Evolutionary conservation across 1,140 invertebrate genomes (phyloP).

Genomic region (Neelides sp.): DNA sequence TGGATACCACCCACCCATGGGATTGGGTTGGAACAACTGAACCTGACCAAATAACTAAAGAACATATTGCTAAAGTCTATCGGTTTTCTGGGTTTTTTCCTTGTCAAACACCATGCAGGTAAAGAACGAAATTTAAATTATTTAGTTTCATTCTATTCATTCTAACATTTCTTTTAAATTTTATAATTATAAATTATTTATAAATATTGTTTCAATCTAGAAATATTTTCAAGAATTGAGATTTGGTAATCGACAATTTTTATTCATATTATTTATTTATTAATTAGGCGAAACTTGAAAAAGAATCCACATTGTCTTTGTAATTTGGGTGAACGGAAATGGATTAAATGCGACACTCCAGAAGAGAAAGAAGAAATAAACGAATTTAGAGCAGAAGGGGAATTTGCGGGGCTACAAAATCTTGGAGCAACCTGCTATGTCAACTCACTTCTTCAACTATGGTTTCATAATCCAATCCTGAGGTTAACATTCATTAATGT

Average conservation of each 20-base stretch:
- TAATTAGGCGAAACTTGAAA: conserved; percentile 46
- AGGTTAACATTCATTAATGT: conserved; percentile 35
- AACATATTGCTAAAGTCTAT: neutral
- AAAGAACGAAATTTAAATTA: too few species aligned
- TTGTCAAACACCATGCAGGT: neutral
- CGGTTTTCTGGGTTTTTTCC: neutral
- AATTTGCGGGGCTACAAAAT: conserved; percentile 54
- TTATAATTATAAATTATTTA: too few species aligned
- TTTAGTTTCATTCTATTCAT: too few species aligned
- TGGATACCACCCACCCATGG: conserved; percentile 3
- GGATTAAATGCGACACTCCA: conserved; percentile 35
- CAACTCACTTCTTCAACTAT: conserved; percentile 57
- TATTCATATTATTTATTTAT: too few species aligned
- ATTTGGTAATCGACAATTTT: too few species aligned
- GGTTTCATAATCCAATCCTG: conserved; percentile 56
- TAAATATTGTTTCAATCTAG: too few species aligned
- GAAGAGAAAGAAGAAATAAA: conserved; percentile 20
- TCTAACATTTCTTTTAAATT: neutral
- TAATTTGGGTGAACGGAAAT: conserved; percentile 47
- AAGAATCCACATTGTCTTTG: conserved; percentile 54
- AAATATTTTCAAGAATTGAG: too few species aligned
- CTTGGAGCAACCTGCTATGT: conserved; percentile 61
- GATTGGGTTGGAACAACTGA: neutral
- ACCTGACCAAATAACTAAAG: neutral
- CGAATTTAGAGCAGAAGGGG: conserved; percentile 35